These are phyloP conservation scores for Leptinotarsa lineolata DNA, from an alignment of 1,140 invertebrate species.

Conservation along the genomic window DNA sequence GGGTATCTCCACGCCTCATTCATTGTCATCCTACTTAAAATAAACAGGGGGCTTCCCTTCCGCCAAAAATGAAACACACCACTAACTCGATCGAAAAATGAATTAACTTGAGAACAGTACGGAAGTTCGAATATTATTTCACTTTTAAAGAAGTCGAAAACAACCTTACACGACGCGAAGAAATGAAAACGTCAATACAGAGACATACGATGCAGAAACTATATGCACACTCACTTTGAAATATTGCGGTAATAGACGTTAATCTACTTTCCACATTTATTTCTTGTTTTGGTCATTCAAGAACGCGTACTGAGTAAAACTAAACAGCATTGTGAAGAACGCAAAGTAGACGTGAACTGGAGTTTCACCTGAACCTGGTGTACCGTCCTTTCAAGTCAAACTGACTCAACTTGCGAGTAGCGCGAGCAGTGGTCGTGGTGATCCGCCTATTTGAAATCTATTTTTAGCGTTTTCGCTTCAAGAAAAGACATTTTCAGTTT, in stretches of 20 bases:
- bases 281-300: neutral
- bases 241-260: neutral
- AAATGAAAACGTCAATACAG: neutral
- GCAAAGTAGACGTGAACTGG: neutral
- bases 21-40: neutral
- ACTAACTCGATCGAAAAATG: no score
- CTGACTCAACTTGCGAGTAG: neutral
- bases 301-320: conserved; percentile 11
- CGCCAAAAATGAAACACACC: neutral
- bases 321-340: conserved; percentile 13
- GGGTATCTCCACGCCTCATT: conserved; percentile 17
- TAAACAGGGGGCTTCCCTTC: neutral
- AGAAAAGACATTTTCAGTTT: conserved; percentile 26
- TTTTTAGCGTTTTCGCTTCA: conserved; percentile 21
- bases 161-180: neutral
- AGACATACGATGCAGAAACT: neutral
- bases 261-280: conserved; percentile 16
- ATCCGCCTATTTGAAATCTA: conserved; percentile 17
- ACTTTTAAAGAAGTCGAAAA: neutral
- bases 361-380: conserved; percentile 1
- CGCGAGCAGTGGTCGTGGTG: conserved; percentile 17
- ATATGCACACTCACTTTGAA: neutral
- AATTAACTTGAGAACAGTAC: no score
- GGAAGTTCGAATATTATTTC: neutral
- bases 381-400: conserved; percentile 4